These are phyloP conservation scores for Meloidogyne hapla DNA, from an alignment of 1,140 invertebrate genomes.

Conservation along the genomic window DNA sequence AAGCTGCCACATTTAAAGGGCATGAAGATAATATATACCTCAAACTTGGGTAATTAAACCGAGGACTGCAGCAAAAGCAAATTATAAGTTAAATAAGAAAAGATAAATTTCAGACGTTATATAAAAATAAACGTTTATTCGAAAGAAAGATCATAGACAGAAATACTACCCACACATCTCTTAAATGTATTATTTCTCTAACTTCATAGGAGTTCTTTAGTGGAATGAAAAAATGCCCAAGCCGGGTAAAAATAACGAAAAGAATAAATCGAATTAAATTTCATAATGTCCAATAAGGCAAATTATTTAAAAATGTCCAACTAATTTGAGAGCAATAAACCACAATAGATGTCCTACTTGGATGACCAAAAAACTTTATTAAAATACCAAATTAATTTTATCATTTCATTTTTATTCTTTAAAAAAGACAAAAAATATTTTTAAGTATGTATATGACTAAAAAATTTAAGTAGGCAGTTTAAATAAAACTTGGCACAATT, in stretches of 20 bases:
- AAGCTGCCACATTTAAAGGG: background rate
- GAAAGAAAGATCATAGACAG: background rate
- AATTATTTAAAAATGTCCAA: background rate
- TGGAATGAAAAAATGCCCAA: background rate
- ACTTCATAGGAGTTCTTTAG: background rate
- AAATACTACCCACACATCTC: background rate
- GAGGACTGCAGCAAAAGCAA: background rate
- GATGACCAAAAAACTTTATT: no score
- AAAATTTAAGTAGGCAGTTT: no score
- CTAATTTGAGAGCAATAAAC: no score
- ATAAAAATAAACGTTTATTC: background rate
- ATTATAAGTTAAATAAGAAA: background rate
- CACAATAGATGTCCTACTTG: no score
- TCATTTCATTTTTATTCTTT: no score
- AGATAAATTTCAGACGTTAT: background rate
- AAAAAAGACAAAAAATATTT: no score
- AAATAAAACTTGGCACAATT: no score
- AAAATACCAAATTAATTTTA: no score
- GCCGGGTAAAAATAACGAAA: background rate
- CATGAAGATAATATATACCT: background rate
- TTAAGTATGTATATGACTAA: no score
- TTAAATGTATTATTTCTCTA: background rate
- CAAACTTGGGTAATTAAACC: background rate
- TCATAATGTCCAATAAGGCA: no score
- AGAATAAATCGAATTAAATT: background rate